Base-by-base conservation (phyloP, 2,797 vertebrate species). In the Esox lucius region DNA sequence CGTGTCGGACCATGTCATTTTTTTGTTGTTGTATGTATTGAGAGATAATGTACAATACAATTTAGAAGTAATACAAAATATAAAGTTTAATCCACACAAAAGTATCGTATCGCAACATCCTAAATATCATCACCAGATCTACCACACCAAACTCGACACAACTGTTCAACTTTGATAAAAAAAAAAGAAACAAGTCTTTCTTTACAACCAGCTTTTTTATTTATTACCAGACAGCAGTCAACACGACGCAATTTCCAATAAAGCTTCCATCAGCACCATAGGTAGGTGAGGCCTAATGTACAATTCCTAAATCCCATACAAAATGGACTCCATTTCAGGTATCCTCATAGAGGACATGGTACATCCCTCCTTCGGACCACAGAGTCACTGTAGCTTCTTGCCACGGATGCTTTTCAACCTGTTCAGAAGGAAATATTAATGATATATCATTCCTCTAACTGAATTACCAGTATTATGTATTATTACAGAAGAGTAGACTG, bases 391-490 rank as follows among this genome's bases (percentile, higher is more conserved):
- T 17, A 3, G 65, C 75, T 87, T 79, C 53, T 72, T 84, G 3
- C 88, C 87, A 16, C 56, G 78, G 6, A 92, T n/a, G 31, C n/a
- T 85, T 77, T 92, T 92, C 26, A 94, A 82, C 81, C 93, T 94
- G 79, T 13, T 42, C n/a, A 59, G 56, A 70, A 42, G 65, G 0
- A 66, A 28, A 69, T 7, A 77, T 65, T 59, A 22, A 70, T 33
- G 56, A n/a, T 6, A 46, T 5, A 70, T 35, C 12, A 65, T 4
- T 15, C n/a, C n/a, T n/a, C n/a, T n/a, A 35, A 35, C 33, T n/a
- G n/a, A n/a, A n/a, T n/a, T n/a, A n/a, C n/a, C n/a, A n/a, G n/a
- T 35, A 46, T 8, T 46, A 46, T 46, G 11, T 9, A 46, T 4
- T 46, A 46, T 35, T 35, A 35, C 5, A 35, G 33, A 35, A 46